Conservation (phyloP, 2,888 invertebrate genomes). For the Augochlorella aurata region DNA sequence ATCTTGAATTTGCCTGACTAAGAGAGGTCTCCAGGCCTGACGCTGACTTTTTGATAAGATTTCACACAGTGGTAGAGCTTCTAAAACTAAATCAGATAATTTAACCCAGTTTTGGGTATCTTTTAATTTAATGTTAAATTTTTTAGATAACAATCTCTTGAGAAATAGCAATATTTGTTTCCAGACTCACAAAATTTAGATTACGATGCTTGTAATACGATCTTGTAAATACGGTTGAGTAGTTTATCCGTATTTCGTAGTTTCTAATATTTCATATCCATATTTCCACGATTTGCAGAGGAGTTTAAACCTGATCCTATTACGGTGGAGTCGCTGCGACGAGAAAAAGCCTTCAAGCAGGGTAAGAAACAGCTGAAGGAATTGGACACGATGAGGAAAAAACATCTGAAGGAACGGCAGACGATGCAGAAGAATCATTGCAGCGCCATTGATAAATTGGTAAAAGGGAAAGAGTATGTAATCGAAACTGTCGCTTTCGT, state of each 20-base stretch:
- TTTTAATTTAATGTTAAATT: too few species aligned
- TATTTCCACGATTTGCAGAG: slow-evolving; percentile 61
- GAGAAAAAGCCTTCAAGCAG: slow-evolving; percentile 83
- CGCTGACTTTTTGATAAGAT: too few species aligned
- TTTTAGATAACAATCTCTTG: neutral
- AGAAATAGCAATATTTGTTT: too few species aligned
- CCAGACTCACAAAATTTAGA: neutral
- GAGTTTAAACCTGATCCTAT: slow-evolving; percentile 81
- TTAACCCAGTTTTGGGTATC: too few species aligned
- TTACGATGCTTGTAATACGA: neutral
- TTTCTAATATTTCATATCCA: neutral
- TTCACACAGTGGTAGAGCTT: too few species aligned
- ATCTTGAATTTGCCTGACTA: too few species aligned
- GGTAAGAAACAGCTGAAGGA: slow-evolving; percentile 86
- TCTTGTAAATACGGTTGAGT: neutral
- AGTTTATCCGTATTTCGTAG: neutral
- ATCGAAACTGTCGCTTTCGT: neutral
- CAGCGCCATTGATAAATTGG: slow-evolving; percentile 84
- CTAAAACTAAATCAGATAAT: too few species aligned
- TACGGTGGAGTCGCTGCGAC: slow-evolving; percentile 82
- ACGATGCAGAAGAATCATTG: slow-evolving; percentile 85
- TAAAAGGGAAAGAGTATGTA: slow-evolving; percentile 84
- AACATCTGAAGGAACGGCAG: slow-evolving; percentile 85
- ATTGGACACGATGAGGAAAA: slow-evolving; percentile 84
- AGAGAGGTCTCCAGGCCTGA: too few species aligned